Conservation (phyloP, 2,797 vertebrate genomes). For the Masticophis lateralis region DNA sequence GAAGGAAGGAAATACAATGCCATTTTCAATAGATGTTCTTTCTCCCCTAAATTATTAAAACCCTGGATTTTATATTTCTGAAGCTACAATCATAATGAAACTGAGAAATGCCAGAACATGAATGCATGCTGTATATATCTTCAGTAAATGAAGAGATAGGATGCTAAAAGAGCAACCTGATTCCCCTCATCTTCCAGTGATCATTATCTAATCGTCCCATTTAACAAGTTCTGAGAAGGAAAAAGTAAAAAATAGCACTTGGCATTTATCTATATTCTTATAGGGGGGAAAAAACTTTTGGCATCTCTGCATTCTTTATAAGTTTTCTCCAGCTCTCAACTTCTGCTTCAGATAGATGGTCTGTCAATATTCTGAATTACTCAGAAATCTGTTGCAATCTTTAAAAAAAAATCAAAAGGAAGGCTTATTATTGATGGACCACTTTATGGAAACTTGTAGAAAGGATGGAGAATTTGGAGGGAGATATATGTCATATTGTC, state of each 20-base stretch:
- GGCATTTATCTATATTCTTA: slow-evolving; percentile 7
- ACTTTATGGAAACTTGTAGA: not conserved
- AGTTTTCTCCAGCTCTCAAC: not conserved
- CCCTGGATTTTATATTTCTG: slow-evolving; percentile 44
- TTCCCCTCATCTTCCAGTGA: slow-evolving; percentile 37
- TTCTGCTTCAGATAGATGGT: not conserved
- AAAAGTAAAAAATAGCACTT: slow-evolving; percentile 31
- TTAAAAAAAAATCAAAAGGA: not conserved
- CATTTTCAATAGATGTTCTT: slow-evolving; percentile 25
- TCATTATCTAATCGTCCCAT: slow-evolving; percentile 15
- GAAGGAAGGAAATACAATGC: not conserved
- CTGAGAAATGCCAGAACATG: slow-evolving; percentile 39
- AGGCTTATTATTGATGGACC: not conserved
- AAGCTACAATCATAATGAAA: slow-evolving; percentile 48
- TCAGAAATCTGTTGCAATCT: not conserved
- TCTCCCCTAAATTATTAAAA: slow-evolving; percentile 38
- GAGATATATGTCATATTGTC: not conserved
- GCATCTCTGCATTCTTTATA: slow-evolving; percentile 3
- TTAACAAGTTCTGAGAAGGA: slow-evolving; percentile 4
- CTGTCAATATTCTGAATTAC: not conserved
- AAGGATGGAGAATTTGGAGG: not conserved
- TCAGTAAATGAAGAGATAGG: slow-evolving; percentile 17
- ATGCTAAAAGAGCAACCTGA: slow-evolving; percentile 11
- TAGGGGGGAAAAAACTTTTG: not conserved
- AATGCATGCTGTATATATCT: slow-evolving; percentile 42